Evolutionary conservation across 1,140 invertebrate genomes (phyloP), one percentile per base, ranked within the genome.

Genomic region (Nautilus pompilius): DNA sequence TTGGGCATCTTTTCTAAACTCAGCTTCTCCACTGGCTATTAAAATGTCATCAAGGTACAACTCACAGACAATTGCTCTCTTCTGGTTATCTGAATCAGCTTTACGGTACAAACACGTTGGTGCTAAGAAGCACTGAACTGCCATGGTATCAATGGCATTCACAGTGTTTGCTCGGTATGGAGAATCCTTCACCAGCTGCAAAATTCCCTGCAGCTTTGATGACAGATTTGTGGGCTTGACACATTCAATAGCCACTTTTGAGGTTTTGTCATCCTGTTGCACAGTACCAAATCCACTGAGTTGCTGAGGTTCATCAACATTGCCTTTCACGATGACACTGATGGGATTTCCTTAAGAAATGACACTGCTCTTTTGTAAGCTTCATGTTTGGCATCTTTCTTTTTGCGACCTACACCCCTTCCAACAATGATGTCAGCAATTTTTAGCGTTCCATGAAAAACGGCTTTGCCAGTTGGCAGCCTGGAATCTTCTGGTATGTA

Each of bases 11-110:
- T 67, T 66, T 13, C 65, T 62, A 17, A 53, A 67, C 20, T 67
- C 56, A 10, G 51, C 63, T 55, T 72, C 70, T 3, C 67, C 68
- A 30, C 63, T 60, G 4, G 64, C 62, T 24, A 75, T 70, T 32
- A 70, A 58, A 15, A 73, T 53, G 41, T 72, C 70, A 41, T 74
- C 68, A 45, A 74, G 28, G 32, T 70, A 74, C 20, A 72, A 28
- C 32, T 74, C 72, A 66, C 68, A 72, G 5, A 36, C 48, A 1
- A 72, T 41, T 2, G 34, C 46, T 2, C 49, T n/a, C 17, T 66
- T 65, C 13, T n/a, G 24, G 2, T 49, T 55, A 5, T 53, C 58
- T 5, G 8, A 15, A 5, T 58, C 56, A 36, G 41, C 32, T n/a
- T 26, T 29, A 22, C 67, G 60, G 56, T 65, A 74, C n/a, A 72